Conservation (phyloP, 2,888 invertebrate species). For the Glaucopsyche alexis region DNA sequence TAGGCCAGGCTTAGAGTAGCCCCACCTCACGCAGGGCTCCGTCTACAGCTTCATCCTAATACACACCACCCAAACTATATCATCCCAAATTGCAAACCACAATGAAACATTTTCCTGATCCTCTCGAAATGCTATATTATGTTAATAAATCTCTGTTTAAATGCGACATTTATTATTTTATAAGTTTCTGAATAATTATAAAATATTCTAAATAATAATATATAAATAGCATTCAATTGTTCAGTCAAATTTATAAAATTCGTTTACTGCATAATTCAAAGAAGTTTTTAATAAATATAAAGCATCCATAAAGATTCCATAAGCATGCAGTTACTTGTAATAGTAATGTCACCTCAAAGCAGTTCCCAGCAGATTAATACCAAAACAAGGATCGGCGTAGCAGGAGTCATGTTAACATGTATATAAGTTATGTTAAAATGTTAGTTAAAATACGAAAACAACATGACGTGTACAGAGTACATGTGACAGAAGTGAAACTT, state of each 20-base stretch:
- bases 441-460: neutral
- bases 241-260: neutral
- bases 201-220: too few species aligned
- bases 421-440: neutral
- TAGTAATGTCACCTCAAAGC: constrained; percentile 33
- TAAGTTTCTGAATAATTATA: too few species aligned
- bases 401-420: constrained; percentile 32
- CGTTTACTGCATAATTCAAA: neutral
- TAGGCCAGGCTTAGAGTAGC: constrained; percentile 83
- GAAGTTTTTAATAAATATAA: constrained; percentile 7
- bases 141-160: neutral
- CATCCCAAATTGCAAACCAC: constrained; percentile 3
- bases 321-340: constrained; percentile 37
- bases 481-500: too few species aligned
- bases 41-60: constrained; percentile 94
- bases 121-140: neutral
- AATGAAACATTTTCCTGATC: neutral
- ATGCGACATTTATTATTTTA: too few species aligned
- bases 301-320: constrained; percentile 27
- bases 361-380: constrained; percentile 31
- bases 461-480: too few species aligned
- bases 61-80: constrained; percentile 43
- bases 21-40: constrained; percentile 96
- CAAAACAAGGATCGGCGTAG: constrained; percentile 36
- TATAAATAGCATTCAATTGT: too few species aligned